Conservation (phyloP, 2,888 invertebrate species). For the Melanophora roralis region DNA sequence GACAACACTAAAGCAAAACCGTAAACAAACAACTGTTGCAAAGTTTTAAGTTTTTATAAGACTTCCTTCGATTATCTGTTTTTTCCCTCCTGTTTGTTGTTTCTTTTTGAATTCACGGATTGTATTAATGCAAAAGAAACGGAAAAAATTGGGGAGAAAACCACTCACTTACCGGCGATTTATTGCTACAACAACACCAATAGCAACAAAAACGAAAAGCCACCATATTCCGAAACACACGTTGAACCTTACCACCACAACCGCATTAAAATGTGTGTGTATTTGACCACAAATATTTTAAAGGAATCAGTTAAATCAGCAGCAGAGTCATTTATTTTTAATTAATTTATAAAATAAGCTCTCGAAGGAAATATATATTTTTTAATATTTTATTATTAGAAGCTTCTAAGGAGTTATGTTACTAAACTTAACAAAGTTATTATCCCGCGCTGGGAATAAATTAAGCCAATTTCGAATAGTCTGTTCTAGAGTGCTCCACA, state of each 20-base stretch:
- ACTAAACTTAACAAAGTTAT: too few species aligned
- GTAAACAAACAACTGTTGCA: slow-evolving; percentile 41
- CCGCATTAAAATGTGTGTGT: too few species aligned
- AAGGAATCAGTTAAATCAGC: too few species aligned
- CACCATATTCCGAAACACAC: slow-evolving; percentile 35
- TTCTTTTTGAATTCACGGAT: background rate
- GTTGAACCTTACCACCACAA: slow-evolving; percentile 15
- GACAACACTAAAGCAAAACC: slow-evolving; percentile 11
- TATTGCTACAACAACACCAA: slow-evolving; percentile 26
- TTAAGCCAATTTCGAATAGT: too few species aligned
- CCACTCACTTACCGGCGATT: slow-evolving; percentile 29
- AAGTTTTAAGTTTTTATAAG: slow-evolving; percentile 54
- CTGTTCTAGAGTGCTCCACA: too few species aligned
- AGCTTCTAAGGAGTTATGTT: too few species aligned
- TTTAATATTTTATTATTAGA: too few species aligned
- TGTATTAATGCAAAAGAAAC: slow-evolving; percentile 13
- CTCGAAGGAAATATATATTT: too few species aligned
- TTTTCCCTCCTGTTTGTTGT: background rate
- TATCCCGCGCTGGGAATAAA: too few species aligned
- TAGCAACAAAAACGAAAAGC: background rate
- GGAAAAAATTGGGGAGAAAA: slow-evolving; percentile 18
- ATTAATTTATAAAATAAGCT: too few species aligned
- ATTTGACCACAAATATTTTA: slow-evolving; percentile 3
- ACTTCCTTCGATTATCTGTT: slow-evolving; percentile 39
- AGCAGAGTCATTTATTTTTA: too few species aligned